Evolutionary conservation across 2,888 invertebrate species (phyloP).

Genomic region (Leucophenga maculata): DNA sequence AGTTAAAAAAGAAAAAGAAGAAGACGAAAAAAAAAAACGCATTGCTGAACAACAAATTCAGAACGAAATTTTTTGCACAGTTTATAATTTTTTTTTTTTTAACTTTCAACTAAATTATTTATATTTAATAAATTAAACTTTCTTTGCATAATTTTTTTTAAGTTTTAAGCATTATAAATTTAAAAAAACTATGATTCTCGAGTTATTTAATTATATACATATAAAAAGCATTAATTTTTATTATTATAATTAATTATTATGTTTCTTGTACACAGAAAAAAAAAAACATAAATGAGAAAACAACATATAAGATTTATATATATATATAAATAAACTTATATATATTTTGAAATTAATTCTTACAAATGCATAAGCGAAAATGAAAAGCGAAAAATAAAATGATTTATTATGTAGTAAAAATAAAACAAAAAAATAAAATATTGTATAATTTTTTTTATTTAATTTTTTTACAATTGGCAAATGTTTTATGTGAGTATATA

Average conservation of each 20-base stretch:
- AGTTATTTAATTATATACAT: background rate
- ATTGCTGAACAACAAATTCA: background rate
- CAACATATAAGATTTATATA: slow-evolving; percentile 6
- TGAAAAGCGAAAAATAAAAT: slow-evolving; percentile 43
- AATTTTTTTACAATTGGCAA: background rate
- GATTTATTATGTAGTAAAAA: slow-evolving; percentile 62
- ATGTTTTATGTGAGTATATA: background rate
- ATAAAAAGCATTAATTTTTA: background rate
- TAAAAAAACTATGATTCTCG: background rate
- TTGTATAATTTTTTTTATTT: slow-evolving; percentile 37
- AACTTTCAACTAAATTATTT: no score
- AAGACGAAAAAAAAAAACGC: background rate
- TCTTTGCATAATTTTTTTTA: background rate
- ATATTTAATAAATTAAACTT: no score
- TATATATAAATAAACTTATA: slow-evolving; percentile 9
- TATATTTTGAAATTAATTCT: slow-evolving; percentile 23
- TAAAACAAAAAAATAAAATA: no score
- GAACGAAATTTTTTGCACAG: background rate
- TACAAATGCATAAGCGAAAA: slow-evolving; percentile 23
- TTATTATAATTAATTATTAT: slow-evolving; percentile 48
- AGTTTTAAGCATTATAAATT: slow-evolving; percentile 7
- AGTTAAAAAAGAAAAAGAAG: slow-evolving; percentile 33
- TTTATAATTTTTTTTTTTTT: background rate
- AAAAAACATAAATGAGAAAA: slow-evolving; percentile 30
- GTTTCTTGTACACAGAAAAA: slow-evolving; percentile 59